Conservation (phyloP, 1,140 invertebrate species). For the Papilio polyxenes region DNA sequence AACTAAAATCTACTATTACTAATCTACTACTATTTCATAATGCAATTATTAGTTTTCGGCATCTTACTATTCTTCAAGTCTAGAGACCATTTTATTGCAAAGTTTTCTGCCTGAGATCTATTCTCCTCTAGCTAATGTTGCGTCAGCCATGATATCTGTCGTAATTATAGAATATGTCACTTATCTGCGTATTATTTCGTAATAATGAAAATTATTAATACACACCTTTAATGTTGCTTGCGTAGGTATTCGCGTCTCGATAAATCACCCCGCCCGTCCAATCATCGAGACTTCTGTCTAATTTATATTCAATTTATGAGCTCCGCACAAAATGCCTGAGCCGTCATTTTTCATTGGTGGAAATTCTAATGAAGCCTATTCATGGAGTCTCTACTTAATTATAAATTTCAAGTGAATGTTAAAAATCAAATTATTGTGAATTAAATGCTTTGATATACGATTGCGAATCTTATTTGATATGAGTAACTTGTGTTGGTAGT, state of each 20-base stretch:
- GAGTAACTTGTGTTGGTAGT: background rate
- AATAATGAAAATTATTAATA: constrained; percentile 34
- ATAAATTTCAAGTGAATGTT: constrained; percentile 31
- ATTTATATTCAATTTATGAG: constrained; percentile 37
- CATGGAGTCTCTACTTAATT: constrained; percentile 34
- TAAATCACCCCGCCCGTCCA: constrained; percentile 36
- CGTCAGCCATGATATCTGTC: too few species aligned
- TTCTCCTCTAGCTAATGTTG: background rate
- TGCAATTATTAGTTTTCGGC: background rate
- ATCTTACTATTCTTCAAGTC: background rate
- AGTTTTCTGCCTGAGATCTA: background rate
- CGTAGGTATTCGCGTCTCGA: constrained; percentile 29
- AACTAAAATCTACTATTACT: background rate
- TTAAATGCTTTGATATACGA: background rate
- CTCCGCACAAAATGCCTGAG: constrained; percentile 26
- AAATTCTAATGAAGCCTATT: constrained; percentile 31
- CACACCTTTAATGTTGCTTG: constrained; percentile 27
- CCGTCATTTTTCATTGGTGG: constrained; percentile 37
- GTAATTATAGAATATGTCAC: background rate
- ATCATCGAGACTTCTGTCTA: constrained; percentile 39
- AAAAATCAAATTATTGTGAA: constrained; percentile 24
- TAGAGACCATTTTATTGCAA: background rate
- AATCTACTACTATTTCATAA: background rate
- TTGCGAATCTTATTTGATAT: background rate
- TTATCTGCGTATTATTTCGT: constrained; percentile 13